phyloP scores from a whole-genome alignment of 2,797 vertebrate genomes.

The Alfaro cultratus region DNA sequence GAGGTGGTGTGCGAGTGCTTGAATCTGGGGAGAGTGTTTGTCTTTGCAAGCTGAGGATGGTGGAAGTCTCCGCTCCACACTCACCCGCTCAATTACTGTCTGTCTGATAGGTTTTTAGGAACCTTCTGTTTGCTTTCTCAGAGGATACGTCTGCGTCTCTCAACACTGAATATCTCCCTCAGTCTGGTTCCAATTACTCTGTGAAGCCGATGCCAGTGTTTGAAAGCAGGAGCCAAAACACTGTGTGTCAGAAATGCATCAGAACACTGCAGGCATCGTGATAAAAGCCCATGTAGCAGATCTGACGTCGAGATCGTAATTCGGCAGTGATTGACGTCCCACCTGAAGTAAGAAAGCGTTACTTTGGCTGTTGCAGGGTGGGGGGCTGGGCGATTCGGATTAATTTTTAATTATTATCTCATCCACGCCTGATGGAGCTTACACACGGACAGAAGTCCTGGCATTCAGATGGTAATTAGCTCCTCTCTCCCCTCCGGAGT shows the following conservation, averaged over 20 bases:
- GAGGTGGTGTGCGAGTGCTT: constrained; percentile 24
- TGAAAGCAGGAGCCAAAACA: constrained; percentile 41
- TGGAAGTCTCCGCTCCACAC: constrained; percentile 30
- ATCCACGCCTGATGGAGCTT: constrained; percentile 3
- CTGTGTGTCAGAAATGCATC: constrained; percentile 43
- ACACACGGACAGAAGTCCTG: constrained; percentile 19
- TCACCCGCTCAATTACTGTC: constrained; percentile 32
- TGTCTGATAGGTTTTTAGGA: constrained; percentile 28
- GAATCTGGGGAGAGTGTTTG: constrained; percentile 52
- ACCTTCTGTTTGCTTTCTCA: constrained; percentile 53
- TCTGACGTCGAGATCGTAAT: constrained; percentile 1
- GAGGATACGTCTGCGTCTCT: constrained; percentile 49
- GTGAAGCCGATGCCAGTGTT: constrained; percentile 43
- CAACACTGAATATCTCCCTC: constrained; percentile 22
- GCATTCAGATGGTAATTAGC: constrained; percentile 77
- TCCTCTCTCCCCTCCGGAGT: constrained; percentile 60
- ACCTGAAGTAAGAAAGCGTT: constrained; percentile 20
- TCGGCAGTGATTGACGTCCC: constrained; percentile 23
- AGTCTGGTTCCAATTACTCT: constrained; percentile 58
- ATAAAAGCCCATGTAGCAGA: constrained; percentile 1
- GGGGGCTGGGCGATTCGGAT: constrained; percentile 2
- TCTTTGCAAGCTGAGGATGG: constrained; percentile 64
- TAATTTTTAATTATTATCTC: background rate
- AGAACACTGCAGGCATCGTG: background rate
- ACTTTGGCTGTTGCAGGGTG: background rate